Base-by-base conservation (phyloP, 1,140 invertebrate species). In the Solenopsis fugax region DNA sequence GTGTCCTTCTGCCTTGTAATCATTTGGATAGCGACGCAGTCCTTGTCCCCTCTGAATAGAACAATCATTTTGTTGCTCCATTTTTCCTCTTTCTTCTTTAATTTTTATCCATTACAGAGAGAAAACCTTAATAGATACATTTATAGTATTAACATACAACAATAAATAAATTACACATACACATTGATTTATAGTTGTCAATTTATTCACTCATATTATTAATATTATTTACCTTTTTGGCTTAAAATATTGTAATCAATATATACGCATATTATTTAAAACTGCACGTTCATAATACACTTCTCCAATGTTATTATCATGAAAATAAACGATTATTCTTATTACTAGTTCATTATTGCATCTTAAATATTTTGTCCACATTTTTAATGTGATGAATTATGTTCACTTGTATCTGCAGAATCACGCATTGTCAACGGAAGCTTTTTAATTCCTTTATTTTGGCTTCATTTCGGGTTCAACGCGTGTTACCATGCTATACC, bases 31-130 rank as follows among this genome's bases (percentile, higher is more conserved):
- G 18, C 92, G 92, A 78, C 93, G 93, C 54, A 93, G 85, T 16
- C 92, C 92, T 87, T 93, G 94, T 64, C 87, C 92, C 92, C 92
- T 92, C 91, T 92, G 92, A 18, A 91, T 85, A 69, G 89, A 60
- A 69, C 93, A 93, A 65, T 94, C 94, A 67, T 95, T 94, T 87
- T 94, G 93, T n/a, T 92, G 92, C 58, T 94, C 93, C 95, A 95
- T 95, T 84, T 88, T 90, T 62, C 87, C 50, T 75, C n/a, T 77
- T 45, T 60, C 6, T 60, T 65, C 6, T 60, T 65, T 0, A 75
- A 45, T 69, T 4, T 62, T 13, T 12, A 71, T 12, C 10, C 4
- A 12, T 29, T 41, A 34, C 29, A 87, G 56, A 45, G 29, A 29
- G 29, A 29, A 2, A 29, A 29, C 29, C 29, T 29, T 29, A 29